Evolutionary conservation across 2,113 vertebrate genomes (phyloP), one percentile per base, ranked within the genome.

Genomic region (Antigone vipio): DNA sequence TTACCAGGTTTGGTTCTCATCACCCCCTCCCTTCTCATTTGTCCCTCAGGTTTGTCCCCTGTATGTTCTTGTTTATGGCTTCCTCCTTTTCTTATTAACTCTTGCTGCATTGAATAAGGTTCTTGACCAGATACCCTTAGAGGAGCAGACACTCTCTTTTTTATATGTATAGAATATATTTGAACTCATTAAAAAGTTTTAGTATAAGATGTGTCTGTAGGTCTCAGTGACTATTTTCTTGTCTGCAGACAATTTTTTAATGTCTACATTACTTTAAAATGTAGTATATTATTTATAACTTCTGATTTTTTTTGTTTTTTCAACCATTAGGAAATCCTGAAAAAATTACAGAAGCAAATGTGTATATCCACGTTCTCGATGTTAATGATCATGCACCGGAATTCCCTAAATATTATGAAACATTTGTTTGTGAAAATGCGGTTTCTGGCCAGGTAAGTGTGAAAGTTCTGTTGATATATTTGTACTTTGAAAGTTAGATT

Each of bases 351-450:
- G 96, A 98, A 29, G 98, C 97, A 50, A 97, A 96, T 78, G 98
- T 99, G 38, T 98, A 98, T 96, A 97, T 99, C 55, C 98, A 98
- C 93, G 98, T 99, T 94, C 98, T 99, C 9, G 98, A 99, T 96
- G 95, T 99, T 89, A 99, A 99, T 91, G 99, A 99, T 88, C 98
- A 99, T 60, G 97, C 98, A 76, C 99, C 99, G 38, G 98, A 98
- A 96, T 98, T 99, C 11, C 95, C 98, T 23, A 97, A 98, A 91
- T 93, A 98, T 79, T 99, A 99, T 95, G 98, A 98, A 96, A 99
- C 98, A n/a, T 99, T 98, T 77, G 98, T 99, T 87, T 99, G 99
- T 97, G 99, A 99, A 98, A 99, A 98, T 82, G 97, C 98, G 44
- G 97, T 97, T 84, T 93, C 98, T 67, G 99, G 99, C 59, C 98